Evolutionary conservation across 2,888 invertebrate genomes (phyloP), one percentile per base, ranked within the genome.

Genomic region (Arctia plantaginis): DNA sequence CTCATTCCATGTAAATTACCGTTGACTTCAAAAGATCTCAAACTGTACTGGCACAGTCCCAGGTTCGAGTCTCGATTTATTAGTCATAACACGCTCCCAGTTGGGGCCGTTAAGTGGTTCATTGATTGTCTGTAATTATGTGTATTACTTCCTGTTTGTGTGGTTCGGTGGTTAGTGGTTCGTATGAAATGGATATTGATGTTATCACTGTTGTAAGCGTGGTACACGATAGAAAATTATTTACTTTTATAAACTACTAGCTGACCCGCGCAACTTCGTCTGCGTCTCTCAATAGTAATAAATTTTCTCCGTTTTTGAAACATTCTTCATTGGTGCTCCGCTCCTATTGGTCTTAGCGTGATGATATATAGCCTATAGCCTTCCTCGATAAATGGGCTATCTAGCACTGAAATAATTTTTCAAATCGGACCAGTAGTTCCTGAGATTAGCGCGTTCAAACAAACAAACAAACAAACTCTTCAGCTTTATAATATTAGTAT

Each of bases 1-100:
- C 66, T 69, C 77, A 68, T 71, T 74, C 30, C 55, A n/a, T 51
- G 51, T 75, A 90, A 92, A 80, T 85, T 93, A 93, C 91, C 2
- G 90, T 93, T 3, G 92, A 94, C 81, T 93, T 90, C 75, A 91
- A 87, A 78, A 90, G 85, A 70, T 55, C 47, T 35, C 47, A 41
- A 62, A 23, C 55, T 75, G 72, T 72, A 75, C 51, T 72, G 72
- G 39, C 64, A 13, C 71, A 44, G 62, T 70, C 66, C 66, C 51
- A 66, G 71, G 76, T 73, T 73, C 59, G 72, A 66, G 47, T 41
- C 72, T 64, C 73, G 76, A 76, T 76, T 76, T 76, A 76, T 73
- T 65, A 73, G 41, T 71, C 72, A 47, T 76, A 76, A 76, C 64
- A n/a, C 30, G 70, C 66, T 71, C 66, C 66, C 72, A 33, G 69